A percentile compares a stretch with the other conserved stretches of the same genome.
phyloP scores from a whole-genome alignment of 2,113 vertebrate genomes.

The Rhynchomys soricoides region DNA sequence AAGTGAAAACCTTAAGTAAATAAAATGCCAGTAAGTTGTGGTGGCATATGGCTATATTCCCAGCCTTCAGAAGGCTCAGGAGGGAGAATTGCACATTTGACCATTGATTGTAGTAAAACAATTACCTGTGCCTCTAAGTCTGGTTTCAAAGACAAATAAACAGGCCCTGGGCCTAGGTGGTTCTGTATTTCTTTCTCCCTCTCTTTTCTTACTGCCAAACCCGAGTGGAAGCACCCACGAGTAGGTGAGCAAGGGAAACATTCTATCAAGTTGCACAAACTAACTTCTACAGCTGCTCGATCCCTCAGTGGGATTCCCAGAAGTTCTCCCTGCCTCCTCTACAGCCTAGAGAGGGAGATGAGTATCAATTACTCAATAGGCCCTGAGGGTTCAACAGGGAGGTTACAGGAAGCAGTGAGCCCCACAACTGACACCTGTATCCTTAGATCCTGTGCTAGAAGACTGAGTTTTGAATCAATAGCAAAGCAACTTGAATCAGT shows the following conservation, averaged over 20 bases:
- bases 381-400: background rate
- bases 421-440: background rate
- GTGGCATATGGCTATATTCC: background rate
- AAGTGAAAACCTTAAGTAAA: background rate
- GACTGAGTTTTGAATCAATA: background rate
- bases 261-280: background rate
- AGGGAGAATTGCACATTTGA: background rate
- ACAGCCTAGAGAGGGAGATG: background rate
- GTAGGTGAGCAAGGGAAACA: background rate
- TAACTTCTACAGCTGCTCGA: background rate
- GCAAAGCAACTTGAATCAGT: background rate
- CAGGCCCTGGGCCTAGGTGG: background rate
- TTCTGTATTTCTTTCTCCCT: background rate
- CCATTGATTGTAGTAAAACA: background rate
- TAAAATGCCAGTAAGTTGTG: background rate
- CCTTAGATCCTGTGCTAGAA: background rate
- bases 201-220: background rate
- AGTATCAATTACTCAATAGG: background rate
- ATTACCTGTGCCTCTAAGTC: background rate
- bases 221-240: background rate
- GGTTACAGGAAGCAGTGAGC: background rate
- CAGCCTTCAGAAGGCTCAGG: background rate
- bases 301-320: background rate
- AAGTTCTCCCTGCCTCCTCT: background rate
- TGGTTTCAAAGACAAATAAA: background rate